These are phyloP conservation scores for Galeopterus variegatus DNA, from an alignment of 2,113 vertebrate species.

Conservation along the genomic window DNA sequence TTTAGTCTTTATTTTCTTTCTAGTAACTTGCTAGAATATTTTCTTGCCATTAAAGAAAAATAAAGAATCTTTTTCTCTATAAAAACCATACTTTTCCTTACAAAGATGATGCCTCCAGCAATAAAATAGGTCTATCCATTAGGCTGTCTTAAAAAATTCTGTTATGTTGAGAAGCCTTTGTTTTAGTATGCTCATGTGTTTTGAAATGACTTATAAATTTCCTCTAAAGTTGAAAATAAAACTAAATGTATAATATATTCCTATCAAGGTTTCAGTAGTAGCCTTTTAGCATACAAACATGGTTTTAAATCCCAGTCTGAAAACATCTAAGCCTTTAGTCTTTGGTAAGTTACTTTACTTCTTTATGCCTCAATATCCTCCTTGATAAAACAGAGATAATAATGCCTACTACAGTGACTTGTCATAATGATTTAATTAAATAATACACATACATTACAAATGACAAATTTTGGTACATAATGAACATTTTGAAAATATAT, in stretches of 20 bases:
- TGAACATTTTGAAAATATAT: not conserved
- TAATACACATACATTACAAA: not conserved
- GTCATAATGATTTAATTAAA: not conserved
- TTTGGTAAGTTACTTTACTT: not conserved
- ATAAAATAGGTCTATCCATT: not conserved
- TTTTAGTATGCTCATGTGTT: not conserved
- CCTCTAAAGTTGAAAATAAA: conserved; percentile 48
- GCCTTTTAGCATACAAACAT: not conserved
- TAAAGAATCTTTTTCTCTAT: not conserved
- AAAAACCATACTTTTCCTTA: not conserved
- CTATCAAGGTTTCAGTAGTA: not conserved
- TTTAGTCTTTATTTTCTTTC: conserved; percentile 1
- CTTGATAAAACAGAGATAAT: not conserved
- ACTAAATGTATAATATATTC: not conserved
- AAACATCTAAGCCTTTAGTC: not conserved
- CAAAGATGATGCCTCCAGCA: not conserved
- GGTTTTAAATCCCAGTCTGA: not conserved
- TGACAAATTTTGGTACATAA: not conserved
- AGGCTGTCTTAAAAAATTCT: not conserved
- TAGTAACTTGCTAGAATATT: not conserved
- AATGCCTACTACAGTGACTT: not conserved
- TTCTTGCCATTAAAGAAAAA: conserved; percentile 31
- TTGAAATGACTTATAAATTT: conserved; percentile 18
- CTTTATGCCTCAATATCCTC: not conserved
- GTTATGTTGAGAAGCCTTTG: not conserved